phyloP scores from a whole-genome alignment of 2,797 vertebrate species.

The Gallinago stenura region DNA sequence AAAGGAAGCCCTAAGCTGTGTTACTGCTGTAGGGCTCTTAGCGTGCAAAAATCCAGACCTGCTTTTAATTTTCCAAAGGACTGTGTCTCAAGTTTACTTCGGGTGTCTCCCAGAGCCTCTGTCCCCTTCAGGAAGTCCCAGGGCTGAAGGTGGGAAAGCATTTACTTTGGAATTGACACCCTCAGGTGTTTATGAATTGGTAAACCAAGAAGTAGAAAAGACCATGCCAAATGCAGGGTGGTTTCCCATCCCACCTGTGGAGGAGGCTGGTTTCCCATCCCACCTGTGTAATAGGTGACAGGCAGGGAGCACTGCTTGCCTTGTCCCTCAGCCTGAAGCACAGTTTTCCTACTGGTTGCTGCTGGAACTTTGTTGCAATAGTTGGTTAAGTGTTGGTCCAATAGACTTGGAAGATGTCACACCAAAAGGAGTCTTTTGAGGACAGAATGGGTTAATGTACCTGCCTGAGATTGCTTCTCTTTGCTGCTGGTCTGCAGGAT shows the following conservation, averaged over 20 bases:
- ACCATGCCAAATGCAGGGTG: background rate
- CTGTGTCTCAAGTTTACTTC: background rate
- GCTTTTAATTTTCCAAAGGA: slow-evolving; percentile 43
- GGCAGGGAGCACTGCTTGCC: background rate
- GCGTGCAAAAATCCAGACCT: slow-evolving; percentile 10
- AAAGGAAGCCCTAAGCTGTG: background rate
- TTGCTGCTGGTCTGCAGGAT: background rate
- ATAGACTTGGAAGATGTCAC: background rate
- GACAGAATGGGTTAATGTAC: background rate
- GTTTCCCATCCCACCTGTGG: background rate
- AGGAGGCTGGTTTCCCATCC: background rate
- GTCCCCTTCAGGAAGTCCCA: background rate
- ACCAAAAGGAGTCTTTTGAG: background rate
- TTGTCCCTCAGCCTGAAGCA: background rate
- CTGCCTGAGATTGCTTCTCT: background rate
- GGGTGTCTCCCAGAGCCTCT: background rate
- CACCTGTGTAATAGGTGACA: background rate
- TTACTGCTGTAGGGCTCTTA: slow-evolving; percentile 1
- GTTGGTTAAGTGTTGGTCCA: background rate
- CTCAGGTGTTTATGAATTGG: slow-evolving; percentile 19
- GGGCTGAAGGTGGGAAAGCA: background rate
- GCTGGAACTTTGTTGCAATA: background rate
- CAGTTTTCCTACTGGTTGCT: accelerated
- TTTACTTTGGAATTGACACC: background rate
- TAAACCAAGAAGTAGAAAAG: background rate